Evolutionary conservation across 2,113 vertebrate species (phyloP).

Genomic region (Rhegmatorhina hoffmannsi): DNA sequence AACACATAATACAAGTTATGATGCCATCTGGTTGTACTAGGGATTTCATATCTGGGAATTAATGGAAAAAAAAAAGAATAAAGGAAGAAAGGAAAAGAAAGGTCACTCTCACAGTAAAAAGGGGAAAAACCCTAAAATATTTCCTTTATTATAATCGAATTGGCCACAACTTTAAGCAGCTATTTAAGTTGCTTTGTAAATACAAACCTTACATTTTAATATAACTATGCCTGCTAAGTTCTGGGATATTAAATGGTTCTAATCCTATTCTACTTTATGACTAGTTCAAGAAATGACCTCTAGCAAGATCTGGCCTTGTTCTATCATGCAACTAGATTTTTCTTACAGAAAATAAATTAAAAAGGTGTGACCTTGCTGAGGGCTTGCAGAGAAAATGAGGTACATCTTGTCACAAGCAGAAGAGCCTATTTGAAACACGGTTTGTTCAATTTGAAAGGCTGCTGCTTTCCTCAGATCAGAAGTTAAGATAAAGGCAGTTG

Average conservation of each 20-base stretch:
- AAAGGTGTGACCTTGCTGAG: conserved; percentile 96
- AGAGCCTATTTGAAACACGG: conserved; percentile 87
- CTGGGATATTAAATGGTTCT: conserved; percentile 69
- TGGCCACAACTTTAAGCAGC: neutral
- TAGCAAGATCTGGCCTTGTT: conserved; percentile 89
- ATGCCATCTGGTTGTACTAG: neutral
- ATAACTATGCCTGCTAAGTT: conserved; percentile 65
- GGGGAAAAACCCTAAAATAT: neutral
- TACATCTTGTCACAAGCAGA: conserved; percentile 92
- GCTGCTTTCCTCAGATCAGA: conserved; percentile 80
- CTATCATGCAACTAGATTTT: conserved; percentile 81
- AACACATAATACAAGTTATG: neutral
- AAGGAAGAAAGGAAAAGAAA: neutral
- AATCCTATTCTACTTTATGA: conserved; percentile 84
- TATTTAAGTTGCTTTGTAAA: conserved; percentile 17
- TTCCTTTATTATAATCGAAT: neutral
- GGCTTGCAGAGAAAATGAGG: conserved; percentile 93
- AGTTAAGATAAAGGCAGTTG: conserved; percentile 82
- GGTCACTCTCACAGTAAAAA: neutral
- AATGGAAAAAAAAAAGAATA: neutral
- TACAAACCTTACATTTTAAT: conserved; percentile 16
- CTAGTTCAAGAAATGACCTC: conserved; percentile 90
- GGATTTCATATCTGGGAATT: neutral
- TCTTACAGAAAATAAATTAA: conserved; percentile 93
- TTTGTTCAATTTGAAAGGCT: conserved; percentile 93